Evolutionary conservation across 2,888 invertebrate genomes (phyloP).

Genomic region (Eupithecia tripunctaria): DNA sequence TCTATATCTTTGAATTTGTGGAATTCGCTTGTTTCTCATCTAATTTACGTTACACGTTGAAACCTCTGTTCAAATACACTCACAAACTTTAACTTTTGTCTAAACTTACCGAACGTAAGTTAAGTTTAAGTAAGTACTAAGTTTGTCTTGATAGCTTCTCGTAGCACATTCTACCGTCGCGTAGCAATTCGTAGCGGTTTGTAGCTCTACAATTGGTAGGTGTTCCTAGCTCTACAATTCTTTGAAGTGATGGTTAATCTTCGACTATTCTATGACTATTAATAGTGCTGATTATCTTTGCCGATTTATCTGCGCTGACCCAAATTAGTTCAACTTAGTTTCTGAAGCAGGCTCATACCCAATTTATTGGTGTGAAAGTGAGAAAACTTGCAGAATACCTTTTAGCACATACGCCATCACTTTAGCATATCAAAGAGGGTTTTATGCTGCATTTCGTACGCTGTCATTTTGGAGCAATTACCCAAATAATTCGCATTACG

Average conservation of each 20-base stretch:
- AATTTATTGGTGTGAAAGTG: neutral
- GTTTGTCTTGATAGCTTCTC: neutral
- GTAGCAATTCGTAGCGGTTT: neutral
- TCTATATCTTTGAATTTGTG: too few relatives aligned
- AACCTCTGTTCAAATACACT: neutral
- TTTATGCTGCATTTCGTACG: too few relatives aligned
- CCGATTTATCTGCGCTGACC: neutral
- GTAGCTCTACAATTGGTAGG: neutral
- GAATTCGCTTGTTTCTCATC: neutral
- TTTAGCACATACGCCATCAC: neutral
- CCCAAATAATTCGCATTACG: too few relatives aligned
- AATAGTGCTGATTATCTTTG: neutral
- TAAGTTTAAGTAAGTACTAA: neutral
- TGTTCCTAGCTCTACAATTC: neutral
- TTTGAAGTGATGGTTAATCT: neutral
- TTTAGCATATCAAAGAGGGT: too few relatives aligned
- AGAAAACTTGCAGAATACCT: neutral
- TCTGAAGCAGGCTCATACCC: neutral
- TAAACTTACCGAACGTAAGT: neutral
- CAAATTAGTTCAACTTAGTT: neutral
- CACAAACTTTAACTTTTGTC: neutral
- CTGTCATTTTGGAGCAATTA: too few relatives aligned
- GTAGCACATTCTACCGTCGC: neutral
- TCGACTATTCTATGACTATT: neutral
- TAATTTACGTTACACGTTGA: neutral